Conservation (phyloP, 2,797 vertebrate genomes). For the Geotrypetes seraphini region DNA sequence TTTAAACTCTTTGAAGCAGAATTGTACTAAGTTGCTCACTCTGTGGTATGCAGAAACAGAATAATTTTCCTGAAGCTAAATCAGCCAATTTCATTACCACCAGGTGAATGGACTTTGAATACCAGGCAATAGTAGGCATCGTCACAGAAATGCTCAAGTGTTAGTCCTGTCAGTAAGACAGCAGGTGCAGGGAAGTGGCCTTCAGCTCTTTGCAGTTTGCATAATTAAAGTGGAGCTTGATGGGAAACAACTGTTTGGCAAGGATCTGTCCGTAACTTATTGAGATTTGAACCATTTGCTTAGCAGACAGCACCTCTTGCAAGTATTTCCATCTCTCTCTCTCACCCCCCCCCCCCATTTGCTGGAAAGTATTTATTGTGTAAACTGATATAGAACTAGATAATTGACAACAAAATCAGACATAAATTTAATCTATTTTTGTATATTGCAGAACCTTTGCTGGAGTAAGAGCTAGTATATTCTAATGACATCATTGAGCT, state of each 20-base stretch:
- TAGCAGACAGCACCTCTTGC: too few relatives aligned
- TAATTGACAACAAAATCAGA: too few relatives aligned
- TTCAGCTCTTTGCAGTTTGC: background rate
- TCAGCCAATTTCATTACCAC: constrained; percentile 61
- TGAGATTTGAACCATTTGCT: background rate
- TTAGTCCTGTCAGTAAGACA: constrained; percentile 15
- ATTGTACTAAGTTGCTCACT: constrained; percentile 36
- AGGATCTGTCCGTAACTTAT: background rate
- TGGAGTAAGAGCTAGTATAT: too few relatives aligned
- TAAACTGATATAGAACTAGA: too few relatives aligned
- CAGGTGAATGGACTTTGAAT: constrained; percentile 51
- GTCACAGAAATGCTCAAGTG: constrained; percentile 1
- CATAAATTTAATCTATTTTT: too few relatives aligned
- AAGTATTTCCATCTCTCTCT: too few relatives aligned
- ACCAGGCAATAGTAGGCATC: constrained; percentile 12
- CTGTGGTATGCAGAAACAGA: constrained; percentile 19
- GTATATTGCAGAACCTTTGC: too few relatives aligned
- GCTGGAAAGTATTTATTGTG: too few relatives aligned
- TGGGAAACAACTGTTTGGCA: background rate
- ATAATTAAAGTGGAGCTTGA: constrained; percentile 4
- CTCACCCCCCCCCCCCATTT: too few relatives aligned
- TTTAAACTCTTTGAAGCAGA: constrained; percentile 42
- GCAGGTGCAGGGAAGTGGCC: background rate
- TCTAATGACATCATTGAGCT: too few relatives aligned
- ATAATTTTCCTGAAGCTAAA: constrained; percentile 51